Conservation (phyloP, 2,113 vertebrate species). For the Psittacara wagleri region DNA sequence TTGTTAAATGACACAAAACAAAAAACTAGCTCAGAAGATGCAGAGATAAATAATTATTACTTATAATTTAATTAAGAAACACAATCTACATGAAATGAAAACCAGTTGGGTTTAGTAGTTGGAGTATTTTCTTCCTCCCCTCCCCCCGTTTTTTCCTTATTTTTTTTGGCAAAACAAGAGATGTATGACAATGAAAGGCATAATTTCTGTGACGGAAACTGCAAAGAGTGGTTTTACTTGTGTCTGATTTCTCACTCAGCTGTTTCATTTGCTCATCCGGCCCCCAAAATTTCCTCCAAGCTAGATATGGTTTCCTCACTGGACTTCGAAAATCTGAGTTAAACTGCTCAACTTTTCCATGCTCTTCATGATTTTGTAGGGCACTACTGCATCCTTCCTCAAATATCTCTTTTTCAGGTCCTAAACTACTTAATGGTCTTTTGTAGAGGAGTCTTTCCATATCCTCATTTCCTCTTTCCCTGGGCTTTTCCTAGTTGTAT, state of each 20-base stretch:
- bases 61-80: neutral
- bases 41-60: neutral
- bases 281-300: neutral
- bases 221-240: neutral
- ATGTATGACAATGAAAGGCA: neutral
- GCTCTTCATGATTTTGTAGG: neutral
- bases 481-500: neutral
- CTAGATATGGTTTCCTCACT: neutral
- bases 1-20: neutral
- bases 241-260: neutral
- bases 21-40: neutral
- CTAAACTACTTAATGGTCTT: neutral
- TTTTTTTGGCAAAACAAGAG: neutral
- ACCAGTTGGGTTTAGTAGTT: neutral
- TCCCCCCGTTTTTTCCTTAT: fast-evolving
- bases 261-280: neutral
- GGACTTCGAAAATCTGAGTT: neutral
- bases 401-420: neutral
- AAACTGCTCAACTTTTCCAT: neutral
- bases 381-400: neutral
- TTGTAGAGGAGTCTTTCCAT: neutral
- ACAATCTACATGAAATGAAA: neutral
- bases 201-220: neutral
- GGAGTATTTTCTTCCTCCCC: neutral
- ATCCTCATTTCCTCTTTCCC: neutral